Base-by-base conservation (phyloP, 2,113 vertebrate genomes). In the Gobio gobio region DNA sequence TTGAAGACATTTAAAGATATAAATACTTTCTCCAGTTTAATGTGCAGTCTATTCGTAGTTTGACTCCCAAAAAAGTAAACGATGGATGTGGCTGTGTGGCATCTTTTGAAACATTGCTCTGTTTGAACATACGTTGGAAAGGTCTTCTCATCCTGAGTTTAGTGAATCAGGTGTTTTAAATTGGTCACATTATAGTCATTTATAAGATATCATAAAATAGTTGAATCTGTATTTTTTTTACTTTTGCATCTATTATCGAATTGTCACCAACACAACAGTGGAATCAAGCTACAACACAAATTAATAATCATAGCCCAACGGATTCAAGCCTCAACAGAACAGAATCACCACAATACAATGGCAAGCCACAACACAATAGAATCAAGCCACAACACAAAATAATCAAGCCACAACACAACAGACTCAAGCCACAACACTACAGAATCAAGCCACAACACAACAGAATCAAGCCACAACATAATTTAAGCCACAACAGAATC, bases 1-100 rank as follows among this genome's bases (percentile, higher is more conserved):
- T 45, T 66, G 24, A 29, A 64, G 61, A 12, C 68, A 81, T 81
- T 81, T 81, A 29, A 79, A 79, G n/a, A 43, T 63, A 45, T 45
- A 79, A 79, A 26, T 40, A 20, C 58, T 26, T 59, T 40, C 29
- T 59, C 18, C 29, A 59, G 10, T 78, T 56, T 40, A 59, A 13
- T 22, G 22, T 73, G 70, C 40, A 73, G 6, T 59, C 6, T 49
- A 26, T 49, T 74, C 13, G 5, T 24, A 73, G 13, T 73, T 73
- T 24, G 70, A 47, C 70, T 74, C n/a, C 43, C 5, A 74, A 74
- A 73, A 73, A 49, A 74, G n/a, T 49, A 3, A 74, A 73, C 12
- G 10, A 40, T 40, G 7, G 40, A 10, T 45, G 70, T 7, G 68
- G 68, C 70, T 73, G 43, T 73, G 43, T 47, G 43, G n/a, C 12